Percentiles rank a stretch among this genome's conserved stretches.
Conservation (phyloP, 1,140 invertebrate genomes). For the Bombus huntii region DNA sequence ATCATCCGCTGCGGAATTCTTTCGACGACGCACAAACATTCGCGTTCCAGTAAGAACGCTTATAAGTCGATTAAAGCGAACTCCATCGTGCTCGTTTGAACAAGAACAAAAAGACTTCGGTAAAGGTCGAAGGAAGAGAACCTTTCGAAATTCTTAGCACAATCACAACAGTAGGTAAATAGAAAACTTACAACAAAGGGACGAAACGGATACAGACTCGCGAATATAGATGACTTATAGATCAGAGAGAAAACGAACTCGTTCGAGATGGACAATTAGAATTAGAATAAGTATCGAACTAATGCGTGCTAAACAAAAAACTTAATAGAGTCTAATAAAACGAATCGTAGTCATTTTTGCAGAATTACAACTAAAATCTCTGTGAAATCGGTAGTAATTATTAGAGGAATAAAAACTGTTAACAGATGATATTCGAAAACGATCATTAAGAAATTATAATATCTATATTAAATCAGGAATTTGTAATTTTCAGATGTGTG, state of each 20-base stretch:
- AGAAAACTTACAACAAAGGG: conserved; percentile 47
- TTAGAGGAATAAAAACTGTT: too few relatives aligned
- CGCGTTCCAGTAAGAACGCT: conserved; percentile 38
- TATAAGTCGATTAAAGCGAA: conserved; percentile 39
- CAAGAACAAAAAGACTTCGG: conserved; percentile 36
- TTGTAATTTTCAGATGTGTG: too few relatives aligned
- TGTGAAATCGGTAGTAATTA: too few relatives aligned
- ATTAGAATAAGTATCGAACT: not conserved
- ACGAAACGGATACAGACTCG: not conserved
- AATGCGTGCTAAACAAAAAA: not conserved
- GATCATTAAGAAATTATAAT: too few relatives aligned
- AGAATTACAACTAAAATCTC: too few relatives aligned
- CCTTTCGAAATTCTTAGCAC: conserved; percentile 60
- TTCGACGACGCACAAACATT: not conserved
- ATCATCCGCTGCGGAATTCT: not conserved
- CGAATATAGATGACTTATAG: not conserved
- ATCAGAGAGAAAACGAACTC: not conserved
- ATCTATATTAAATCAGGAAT: too few relatives aligned
- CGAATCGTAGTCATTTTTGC: not conserved
- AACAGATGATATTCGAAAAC: too few relatives aligned
- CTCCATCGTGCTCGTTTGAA: conserved; percentile 21
- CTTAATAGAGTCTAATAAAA: not conserved
- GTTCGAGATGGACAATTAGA: not conserved
- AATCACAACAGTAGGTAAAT: conserved; percentile 63
- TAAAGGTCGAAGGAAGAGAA: conserved; percentile 47